These are phyloP conservation scores for Argynnis bischoffii DNA, from an alignment of 2,888 invertebrate species.

Conservation along the genomic window DNA sequence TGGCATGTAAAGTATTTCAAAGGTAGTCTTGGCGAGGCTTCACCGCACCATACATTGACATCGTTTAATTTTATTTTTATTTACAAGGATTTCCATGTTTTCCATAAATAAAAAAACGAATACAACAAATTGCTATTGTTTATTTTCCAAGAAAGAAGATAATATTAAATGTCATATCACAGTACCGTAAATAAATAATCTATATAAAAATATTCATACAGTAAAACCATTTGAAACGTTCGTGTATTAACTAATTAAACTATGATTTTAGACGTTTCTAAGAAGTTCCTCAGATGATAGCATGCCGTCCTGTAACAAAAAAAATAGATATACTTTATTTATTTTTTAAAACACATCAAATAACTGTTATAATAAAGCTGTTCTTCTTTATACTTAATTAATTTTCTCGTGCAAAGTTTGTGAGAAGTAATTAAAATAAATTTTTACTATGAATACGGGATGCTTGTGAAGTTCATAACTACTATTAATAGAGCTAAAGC, in stretches of 20 bases:
- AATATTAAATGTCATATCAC: conserved; percentile 66
- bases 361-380: too few relatives aligned
- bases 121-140: conserved; percentile 2
- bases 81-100: conserved; percentile 21
- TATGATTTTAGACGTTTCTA: conserved; percentile 66
- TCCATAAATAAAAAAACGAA: conserved; percentile 8
- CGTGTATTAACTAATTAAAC: conserved; percentile 40
- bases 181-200: conserved; percentile 56
- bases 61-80: conserved; percentile 8
- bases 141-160: conserved; percentile 44
- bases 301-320: conserved; percentile 79
- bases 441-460: too few relatives aligned
- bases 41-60: conserved; percentile 14
- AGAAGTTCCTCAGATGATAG: conserved; percentile 81
- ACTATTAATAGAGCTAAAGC: too few relatives aligned
- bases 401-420: too few relatives aligned
- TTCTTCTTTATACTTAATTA: too few relatives aligned
- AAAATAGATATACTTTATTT: not conserved
- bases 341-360: too few relatives aligned
- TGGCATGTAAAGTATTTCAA: not conserved
- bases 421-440: too few relatives aligned
- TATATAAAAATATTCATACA: conserved; percentile 49
- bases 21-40: conserved; percentile 9
- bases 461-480: too few relatives aligned
- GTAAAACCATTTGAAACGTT: conserved; percentile 52